A percentile compares a stretch with the other conserved stretches of the same genome.
Evolutionary conservation across 2,888 invertebrate species (phyloP).

Genomic region (Sepioteuthis lessoniana): DNA sequence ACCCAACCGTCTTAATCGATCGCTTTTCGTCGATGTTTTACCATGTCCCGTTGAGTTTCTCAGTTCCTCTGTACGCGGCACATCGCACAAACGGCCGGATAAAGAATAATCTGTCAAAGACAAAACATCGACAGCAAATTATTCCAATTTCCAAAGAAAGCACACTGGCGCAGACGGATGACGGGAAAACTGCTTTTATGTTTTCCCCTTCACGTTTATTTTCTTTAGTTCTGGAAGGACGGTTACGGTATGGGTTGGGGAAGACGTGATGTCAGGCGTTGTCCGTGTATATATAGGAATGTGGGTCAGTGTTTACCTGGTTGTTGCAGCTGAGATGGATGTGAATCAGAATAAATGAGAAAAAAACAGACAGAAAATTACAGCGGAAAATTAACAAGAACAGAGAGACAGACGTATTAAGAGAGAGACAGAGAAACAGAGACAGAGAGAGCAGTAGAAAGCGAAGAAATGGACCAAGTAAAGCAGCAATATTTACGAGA

Average conservation of each 20-base stretch:
- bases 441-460: no score
- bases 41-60: neutral
- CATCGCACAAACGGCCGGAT: neutral
- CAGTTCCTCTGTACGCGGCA: neutral
- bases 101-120: neutral
- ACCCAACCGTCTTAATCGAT: neutral
- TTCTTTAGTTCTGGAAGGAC: neutral
- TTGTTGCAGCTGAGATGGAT: neutral
- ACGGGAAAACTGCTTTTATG: neutral
- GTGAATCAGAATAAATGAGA: neutral
- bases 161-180: neutral
- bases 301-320: neutral
- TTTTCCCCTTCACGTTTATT: neutral
- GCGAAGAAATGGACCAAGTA: no score
- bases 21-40: neutral
- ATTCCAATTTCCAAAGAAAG: conserved; percentile 33
- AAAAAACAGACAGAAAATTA: no score
- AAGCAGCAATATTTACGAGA: no score
- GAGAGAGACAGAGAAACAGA: no score
- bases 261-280: no score
- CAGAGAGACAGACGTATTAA: no score
- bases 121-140: neutral
- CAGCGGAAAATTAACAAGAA: no score
- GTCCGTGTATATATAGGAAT: neutral
- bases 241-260: neutral